Evolutionary conservation across 2,888 invertebrate species (phyloP).

Genomic region (Vesta saturnalis): DNA sequence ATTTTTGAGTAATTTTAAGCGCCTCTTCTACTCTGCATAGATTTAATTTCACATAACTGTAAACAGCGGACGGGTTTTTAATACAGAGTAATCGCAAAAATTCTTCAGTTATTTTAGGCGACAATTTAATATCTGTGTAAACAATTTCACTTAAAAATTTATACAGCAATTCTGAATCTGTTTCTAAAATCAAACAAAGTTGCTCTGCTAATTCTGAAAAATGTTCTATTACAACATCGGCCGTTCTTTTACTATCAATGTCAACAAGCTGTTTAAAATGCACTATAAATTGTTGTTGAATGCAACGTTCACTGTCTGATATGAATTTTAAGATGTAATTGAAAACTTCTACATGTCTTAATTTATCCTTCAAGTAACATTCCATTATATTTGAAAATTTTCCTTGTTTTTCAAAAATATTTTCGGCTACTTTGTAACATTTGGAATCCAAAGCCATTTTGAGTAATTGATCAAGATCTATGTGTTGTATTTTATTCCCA

Average conservation of each 20-base stretch:
- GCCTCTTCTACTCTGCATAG: constrained; percentile 73
- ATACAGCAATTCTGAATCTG: constrained; percentile 63
- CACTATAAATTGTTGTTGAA: constrained; percentile 61
- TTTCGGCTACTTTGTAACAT: constrained; percentile 77
- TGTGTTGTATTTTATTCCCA: constrained; percentile 69
- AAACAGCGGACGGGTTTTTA: constrained; percentile 65
- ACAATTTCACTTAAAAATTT: constrained; percentile 69
- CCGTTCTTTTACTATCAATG: constrained; percentile 71
- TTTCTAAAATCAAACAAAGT: constrained; percentile 62
- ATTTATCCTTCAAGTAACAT: constrained; percentile 73
- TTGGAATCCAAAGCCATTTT: constrained; percentile 71
- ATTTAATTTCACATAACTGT: constrained; percentile 65
- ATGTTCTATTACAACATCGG: constrained; percentile 69
- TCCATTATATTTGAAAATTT: constrained; percentile 72
- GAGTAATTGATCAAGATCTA: constrained; percentile 69
- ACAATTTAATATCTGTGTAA: constrained; percentile 57
- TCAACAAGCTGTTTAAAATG: constrained; percentile 66
- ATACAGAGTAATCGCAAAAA: constrained; percentile 73
- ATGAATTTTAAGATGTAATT: constrained; percentile 65
- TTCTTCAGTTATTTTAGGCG: constrained; percentile 66
- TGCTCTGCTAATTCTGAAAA: constrained; percentile 63
- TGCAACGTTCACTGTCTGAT: constrained; percentile 58
- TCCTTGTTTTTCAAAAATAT: constrained; percentile 69
- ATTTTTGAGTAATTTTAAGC: constrained; percentile 70
- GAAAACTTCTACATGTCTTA: constrained; percentile 71